Base-by-base conservation (phyloP, 1,140 invertebrate species). In the Drosophila erecta region DNA sequence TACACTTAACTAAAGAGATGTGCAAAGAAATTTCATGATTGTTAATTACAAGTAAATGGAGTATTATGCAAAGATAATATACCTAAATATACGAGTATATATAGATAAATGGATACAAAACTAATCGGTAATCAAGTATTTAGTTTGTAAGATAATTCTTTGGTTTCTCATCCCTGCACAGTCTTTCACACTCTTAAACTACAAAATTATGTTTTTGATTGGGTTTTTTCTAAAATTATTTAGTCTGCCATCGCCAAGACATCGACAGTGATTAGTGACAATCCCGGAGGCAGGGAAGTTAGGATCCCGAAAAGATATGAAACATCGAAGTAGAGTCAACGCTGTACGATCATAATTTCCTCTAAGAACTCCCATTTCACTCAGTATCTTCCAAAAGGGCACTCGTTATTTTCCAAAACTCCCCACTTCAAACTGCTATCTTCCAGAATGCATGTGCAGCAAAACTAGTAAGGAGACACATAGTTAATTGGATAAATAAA, bases 51-150 rank as follows among this genome's bases (percentile, higher is more conserved):
- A 77, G 58, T 30, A 15, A 30, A 66, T 55, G 57, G 65, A 84
- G 72, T 76, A 84, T 80, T 84, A 67, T 67, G 59, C 65, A 71
- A 62, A 70, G 53, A 51, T 40, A 54, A 54, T 15, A 72, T 60
- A 51, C 27, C 51, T 33, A 71, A 40, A 62, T 58, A 76, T 37
- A 17, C 17, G n/a, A 17, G 1, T 17, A 58, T 33, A 70, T 47
- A 72, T 58, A 76, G 60, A 66, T 76, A 62, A 30, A 76, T 47
- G 30, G 35, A 73, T 46, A 58, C 75, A 51, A 38, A 74, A 65
- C 30, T 65, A 74, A 74, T 64, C 51, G 71, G 44, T 74, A 70
- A 71, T 47, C 53, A 74, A 73, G 53, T 65, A 75, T 75, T 75
- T 75, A 75, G 72, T 75, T 75, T 40, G 51, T 75, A 75, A 75